These are phyloP conservation scores for Tenthredo scrophulariae DNA, from an alignment of 2,888 invertebrate genomes.

Conservation along the genomic window DNA sequence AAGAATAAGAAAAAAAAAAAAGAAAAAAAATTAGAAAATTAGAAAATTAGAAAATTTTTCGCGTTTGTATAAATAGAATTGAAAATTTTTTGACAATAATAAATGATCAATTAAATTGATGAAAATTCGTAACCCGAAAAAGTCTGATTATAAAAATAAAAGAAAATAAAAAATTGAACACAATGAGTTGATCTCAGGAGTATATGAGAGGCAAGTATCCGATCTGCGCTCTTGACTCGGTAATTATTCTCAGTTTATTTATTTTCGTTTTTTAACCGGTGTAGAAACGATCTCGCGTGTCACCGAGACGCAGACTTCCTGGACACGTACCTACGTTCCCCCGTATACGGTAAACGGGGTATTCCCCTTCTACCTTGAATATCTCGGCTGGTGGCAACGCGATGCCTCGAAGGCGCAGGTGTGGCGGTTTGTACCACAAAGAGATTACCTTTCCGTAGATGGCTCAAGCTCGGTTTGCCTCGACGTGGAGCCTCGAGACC, in stretches of 20 bases:
- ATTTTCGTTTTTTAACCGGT: neutral
- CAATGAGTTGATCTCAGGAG: neutral
- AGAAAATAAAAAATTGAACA: neutral
- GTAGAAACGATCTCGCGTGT: constrained; percentile 50
- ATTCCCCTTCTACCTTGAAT: constrained; percentile 19
- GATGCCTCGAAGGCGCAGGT: constrained; percentile 64
- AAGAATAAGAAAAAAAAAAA: too few species aligned
- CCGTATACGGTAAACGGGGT: constrained; percentile 61
- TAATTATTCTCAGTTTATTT: constrained; percentile 33
- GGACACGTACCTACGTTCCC: constrained; percentile 66
- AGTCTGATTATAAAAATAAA: neutral
- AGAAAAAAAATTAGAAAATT: neutral
- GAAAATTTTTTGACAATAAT: too few species aligned
- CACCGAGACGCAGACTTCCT: constrained; percentile 63
- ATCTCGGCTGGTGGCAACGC: constrained; percentile 54
- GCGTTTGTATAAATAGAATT: too few species aligned
- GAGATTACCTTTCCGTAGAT: constrained; percentile 63
- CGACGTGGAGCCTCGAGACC: constrained; percentile 25
- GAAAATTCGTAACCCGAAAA: too few species aligned
- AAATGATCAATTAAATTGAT: too few species aligned
- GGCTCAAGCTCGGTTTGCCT: constrained; percentile 65
- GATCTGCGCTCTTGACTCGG: neutral
- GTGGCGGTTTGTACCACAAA: constrained; percentile 69
- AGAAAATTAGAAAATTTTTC: too few species aligned
- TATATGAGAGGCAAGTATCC: neutral